Base-by-base conservation (phyloP, 2,797 vertebrate genomes). In the Falco novaeseelandiae region DNA sequence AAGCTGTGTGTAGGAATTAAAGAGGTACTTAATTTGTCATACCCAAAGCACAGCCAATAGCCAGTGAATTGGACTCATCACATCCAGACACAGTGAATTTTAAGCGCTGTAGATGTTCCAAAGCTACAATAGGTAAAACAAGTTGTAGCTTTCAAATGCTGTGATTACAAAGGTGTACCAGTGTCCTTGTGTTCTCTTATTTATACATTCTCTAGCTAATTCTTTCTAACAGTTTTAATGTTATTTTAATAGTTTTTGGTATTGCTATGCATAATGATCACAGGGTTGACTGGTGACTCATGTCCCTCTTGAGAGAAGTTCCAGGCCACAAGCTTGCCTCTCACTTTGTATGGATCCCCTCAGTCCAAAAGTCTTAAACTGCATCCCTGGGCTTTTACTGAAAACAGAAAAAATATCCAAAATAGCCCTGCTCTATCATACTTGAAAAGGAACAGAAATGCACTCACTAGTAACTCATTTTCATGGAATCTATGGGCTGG, bases 251-350 rank as follows among this genome's bases (percentile, higher is more conserved):
- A 69, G 36, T 16, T 77, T 59, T 36, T 38, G n/a, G 38, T 30
- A 66, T 77, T 32, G 17, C n/a, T 79, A n/a, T 19, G 10, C 0
- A 2, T 9, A 65, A 70, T 18, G 32, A 62, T 59, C 62, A 59
- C 17, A 26, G 27, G 51, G 27, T 42, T 26, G 51, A 21, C 49
- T 25, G 8, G 38, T 42, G 57, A 42, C n/a, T 80, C 42, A 19
- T 17, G 30, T 5, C 7, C 3, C 17, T n/a, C 67, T 48, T 48
- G 14, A 42, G 9, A 69, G 44, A 79, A 69, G 11, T n/a, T 58
- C 16, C 25, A 21, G 62, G 40, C 25, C 51, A 54, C 0, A 0
- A 34, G 14, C 15, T 57, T 1, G 5, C n/a, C 29, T 62, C 25
- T 83, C n/a, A 52, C 8, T 44, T 73, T 52, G 32, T 14, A 26